Conservation (phyloP, 2,797 vertebrate species). For the Sitta carolinensis region DNA sequence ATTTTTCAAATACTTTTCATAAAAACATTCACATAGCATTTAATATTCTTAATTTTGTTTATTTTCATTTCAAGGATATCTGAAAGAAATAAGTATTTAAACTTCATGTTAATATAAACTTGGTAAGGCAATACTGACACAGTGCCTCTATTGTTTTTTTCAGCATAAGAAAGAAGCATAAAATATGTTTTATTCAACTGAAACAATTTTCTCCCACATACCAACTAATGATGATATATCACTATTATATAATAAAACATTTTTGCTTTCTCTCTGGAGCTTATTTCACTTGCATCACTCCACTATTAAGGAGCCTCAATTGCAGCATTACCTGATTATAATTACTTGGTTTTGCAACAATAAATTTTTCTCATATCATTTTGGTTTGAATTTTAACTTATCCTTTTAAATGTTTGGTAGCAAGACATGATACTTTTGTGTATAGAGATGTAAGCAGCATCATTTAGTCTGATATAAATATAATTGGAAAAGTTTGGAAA, state of each 20-base stretch:
- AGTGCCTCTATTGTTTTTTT: neutral
- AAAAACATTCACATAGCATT: neutral
- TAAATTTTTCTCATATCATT: rapidly evolving
- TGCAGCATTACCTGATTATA: neutral
- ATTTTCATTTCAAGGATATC: neutral
- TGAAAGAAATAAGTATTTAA: neutral
- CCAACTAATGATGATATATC: neutral
- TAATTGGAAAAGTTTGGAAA: neutral
- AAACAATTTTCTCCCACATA: neutral
- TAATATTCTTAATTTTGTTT: neutral
- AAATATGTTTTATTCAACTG: neutral
- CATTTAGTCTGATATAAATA: neutral
- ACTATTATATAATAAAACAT: neutral
- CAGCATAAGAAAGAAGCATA: neutral
- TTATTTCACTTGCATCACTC: neutral
- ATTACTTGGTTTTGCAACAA: neutral
- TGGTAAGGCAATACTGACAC: neutral
- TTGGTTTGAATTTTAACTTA: neutral
- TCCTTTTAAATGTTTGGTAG: neutral
- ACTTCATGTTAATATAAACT: neutral
- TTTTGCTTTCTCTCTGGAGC: neutral
- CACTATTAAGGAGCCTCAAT: neutral
- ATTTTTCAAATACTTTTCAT: neutral
- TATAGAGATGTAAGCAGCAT: neutral
- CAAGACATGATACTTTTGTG: neutral